Conservation (phyloP, 1,140 invertebrate species). For the Dreissena rostriformis region DNA sequence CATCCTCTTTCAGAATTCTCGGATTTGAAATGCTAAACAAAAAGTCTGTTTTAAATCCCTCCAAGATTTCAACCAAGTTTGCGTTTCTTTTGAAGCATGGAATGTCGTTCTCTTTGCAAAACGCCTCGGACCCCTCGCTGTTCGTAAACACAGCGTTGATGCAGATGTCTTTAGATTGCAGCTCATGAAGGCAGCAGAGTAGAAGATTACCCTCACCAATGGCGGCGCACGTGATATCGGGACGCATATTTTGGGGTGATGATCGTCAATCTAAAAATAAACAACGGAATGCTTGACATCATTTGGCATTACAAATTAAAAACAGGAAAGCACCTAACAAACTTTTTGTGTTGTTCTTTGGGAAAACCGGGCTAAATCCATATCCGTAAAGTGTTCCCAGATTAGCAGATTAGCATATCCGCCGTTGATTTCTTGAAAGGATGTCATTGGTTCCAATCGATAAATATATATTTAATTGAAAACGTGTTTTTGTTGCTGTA, state of each 20-base stretch:
- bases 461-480: too few relatives aligned
- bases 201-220: slow-evolving; percentile 68
- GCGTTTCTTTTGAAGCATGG: slow-evolving; percentile 43
- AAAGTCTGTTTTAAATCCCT: slow-evolving; percentile 46
- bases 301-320: too few relatives aligned
- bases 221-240: slow-evolving; percentile 52
- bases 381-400: too few relatives aligned
- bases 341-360: too few relatives aligned
- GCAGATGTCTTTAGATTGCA: slow-evolving; percentile 30
- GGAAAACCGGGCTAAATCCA: too few relatives aligned
- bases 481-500: too few relatives aligned
- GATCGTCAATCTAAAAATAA: too few relatives aligned
- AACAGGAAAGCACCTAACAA: too few relatives aligned
- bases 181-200: slow-evolving; percentile 54
- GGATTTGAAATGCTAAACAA: slow-evolving; percentile 71
- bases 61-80: slow-evolving; percentile 52
- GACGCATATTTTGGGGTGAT: not conserved
- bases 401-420: too few relatives aligned
- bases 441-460: too few relatives aligned
- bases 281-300: too few relatives aligned
- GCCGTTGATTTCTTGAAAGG: too few relatives aligned
- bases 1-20: slow-evolving; percentile 58
- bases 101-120: slow-evolving; percentile 57
- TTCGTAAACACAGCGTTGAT: slow-evolving; percentile 61
- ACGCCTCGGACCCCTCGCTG: slow-evolving; percentile 40